Conservation (phyloP, 2,797 vertebrate species). For the Strix occidentalis region DNA sequence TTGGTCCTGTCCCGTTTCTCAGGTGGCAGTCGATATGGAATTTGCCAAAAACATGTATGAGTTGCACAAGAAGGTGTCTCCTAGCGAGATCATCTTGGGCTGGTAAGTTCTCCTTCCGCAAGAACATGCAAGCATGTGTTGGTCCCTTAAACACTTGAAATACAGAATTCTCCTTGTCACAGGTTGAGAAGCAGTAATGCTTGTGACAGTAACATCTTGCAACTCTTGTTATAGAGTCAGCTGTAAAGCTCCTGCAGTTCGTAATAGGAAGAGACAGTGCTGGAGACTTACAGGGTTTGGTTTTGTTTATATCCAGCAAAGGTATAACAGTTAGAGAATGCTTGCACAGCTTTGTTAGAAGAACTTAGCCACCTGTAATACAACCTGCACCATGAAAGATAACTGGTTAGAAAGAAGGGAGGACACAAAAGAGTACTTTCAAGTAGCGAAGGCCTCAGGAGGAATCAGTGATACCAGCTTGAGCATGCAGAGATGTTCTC, state of each 20-base stretch:
- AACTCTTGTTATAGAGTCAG: background rate
- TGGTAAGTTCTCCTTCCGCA: constrained; percentile 60
- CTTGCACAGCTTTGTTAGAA: background rate
- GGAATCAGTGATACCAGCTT: background rate
- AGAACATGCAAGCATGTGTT: background rate
- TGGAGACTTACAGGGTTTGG: background rate
- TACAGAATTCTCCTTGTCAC: rapidly evolving
- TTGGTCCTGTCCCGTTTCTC: background rate
- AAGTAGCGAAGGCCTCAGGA: background rate
- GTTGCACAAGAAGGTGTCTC: constrained; percentile 95
- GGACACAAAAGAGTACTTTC: background rate
- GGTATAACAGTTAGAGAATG: background rate
- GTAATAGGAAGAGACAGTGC: rapidly evolving
- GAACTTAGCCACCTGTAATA: background rate
- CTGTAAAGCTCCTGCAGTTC: background rate
- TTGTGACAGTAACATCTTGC: background rate
- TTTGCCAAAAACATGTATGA: constrained; percentile 99
- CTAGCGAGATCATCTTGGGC: constrained; percentile 96
- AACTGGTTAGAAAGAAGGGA: background rate
- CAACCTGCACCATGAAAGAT: background rate
- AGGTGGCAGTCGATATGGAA: constrained; percentile 99
- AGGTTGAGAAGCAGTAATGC: background rate
- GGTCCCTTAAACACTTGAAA: background rate
- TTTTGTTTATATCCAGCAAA: background rate
- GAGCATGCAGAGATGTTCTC: background rate